Conservation (phyloP, 2,797 vertebrate species). For the Etheostoma nigrum region DNA sequence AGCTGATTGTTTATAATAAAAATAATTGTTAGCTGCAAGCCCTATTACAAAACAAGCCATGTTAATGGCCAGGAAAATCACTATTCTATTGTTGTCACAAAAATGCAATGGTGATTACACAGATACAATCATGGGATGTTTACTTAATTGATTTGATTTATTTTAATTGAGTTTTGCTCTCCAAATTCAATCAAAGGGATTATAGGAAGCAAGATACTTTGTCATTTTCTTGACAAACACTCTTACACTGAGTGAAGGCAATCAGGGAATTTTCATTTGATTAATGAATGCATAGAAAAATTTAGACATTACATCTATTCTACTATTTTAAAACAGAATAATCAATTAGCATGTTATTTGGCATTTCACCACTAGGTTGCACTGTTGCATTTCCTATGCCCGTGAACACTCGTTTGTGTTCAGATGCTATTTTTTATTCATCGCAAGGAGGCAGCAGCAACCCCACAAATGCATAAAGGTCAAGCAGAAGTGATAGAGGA, state of each 20-base stretch:
- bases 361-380: slow-evolving; percentile 61
- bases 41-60: not conserved
- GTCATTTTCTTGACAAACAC: not conserved
- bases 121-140: not conserved
- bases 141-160: not conserved
- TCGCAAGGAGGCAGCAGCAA: slow-evolving; percentile 68
- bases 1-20: not conserved
- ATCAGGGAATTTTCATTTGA: not conserved
- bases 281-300: not conserved
- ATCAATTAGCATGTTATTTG: slow-evolving; percentile 3
- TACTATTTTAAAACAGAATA: not conserved
- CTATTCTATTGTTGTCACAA: not conserved
- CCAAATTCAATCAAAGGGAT: slow-evolving; percentile 8
- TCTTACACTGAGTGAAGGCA: not conserved
- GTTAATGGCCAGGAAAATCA: not conserved
- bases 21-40: not conserved
- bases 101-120: not conserved
- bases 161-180: not conserved
- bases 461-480: slow-evolving; percentile 70
- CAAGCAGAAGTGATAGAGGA: slow-evolving; percentile 66
- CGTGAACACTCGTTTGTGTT: not conserved
- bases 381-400: slow-evolving; percentile 69
- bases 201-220: not conserved
- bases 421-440: slow-evolving; percentile 53
- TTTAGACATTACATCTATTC: not conserved